Base-by-base conservation (phyloP, 2,888 invertebrate species). In the Onchidella celtica region DNA sequence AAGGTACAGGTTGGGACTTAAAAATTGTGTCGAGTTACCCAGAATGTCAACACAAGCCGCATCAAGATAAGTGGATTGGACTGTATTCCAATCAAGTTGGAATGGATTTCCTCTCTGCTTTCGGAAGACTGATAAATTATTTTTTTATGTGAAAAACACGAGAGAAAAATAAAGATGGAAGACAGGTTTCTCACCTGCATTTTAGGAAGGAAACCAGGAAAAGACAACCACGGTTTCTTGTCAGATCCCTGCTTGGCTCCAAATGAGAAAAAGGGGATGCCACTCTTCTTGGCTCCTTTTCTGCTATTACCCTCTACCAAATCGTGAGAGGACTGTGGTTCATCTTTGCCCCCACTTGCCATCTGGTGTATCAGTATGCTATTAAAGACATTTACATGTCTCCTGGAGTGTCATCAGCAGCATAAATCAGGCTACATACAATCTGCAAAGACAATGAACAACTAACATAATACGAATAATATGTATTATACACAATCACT, bases 121-220 rank as follows among this genome's bases (percentile, higher is more conserved):
- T 24, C 9, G 6, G 63, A 63, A 27, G 27, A 9, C n/a, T 11
- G 47, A 47, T 17, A 47, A 47, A 11, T 47, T 47, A 6, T 47
- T 47, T 47, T 47, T 17, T 47, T 47, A 17, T 9, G 47, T 9
- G 47, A 17, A 17, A 17, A 17, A 17, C 11, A 17, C 11, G 47
- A 17, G 47, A n/a, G n/a, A n/a, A n/a, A n/a, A n/a, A n/a, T n/a
- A n/a, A n/a, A n/a, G n/a, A n/a, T n/a, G n/a, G n/a, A n/a, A n/a
- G n/a, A n/a, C n/a, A n/a, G n/a, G n/a, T n/a, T n/a, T n/a, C 77
- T 77, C 32, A 77, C 77, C 68, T 47, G 77, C 55, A 77, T 55
- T 68, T 68, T 77, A 2, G 77, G 77, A n/a, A 77, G 21, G 36
- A 77, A 77, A 40, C 66, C 66, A 55, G 77, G 77, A 77, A 77